Conservation (phyloP, 1,140 invertebrate genomes). For the Diorhabda sublineata region DNA sequence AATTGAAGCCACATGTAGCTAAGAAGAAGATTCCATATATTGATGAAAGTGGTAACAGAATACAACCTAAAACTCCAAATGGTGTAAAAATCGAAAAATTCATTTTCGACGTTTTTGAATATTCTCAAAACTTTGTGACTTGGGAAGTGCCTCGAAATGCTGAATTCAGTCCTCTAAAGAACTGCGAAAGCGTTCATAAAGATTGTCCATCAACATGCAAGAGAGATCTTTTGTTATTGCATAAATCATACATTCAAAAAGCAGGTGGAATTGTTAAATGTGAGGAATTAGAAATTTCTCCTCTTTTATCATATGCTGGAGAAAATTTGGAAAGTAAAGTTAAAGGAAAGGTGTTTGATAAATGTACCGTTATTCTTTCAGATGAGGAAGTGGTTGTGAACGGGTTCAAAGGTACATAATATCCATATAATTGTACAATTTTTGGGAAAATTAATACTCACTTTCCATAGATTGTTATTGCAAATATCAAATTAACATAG, state of each 20-base stretch:
- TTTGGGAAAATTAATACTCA: no score
- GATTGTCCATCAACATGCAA: conserved; percentile 86
- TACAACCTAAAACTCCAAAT: conserved; percentile 79
- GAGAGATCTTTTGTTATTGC: conserved; percentile 78
- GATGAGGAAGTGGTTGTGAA: conserved; percentile 24
- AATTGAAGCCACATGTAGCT: conserved; percentile 88
- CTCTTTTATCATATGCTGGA: conserved; percentile 84
- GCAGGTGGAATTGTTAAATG: conserved; percentile 76
- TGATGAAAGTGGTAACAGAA: conserved; percentile 64
- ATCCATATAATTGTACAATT: neutral
- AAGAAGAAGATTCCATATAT: conserved; percentile 95
- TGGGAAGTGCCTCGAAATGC: conserved; percentile 89
- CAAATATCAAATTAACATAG: no score
- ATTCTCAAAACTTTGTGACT: conserved; percentile 82
- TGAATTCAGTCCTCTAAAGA: conserved; percentile 97
- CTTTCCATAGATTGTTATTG: no score
- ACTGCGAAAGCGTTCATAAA: conserved; percentile 78
- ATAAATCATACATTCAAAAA: conserved; percentile 75
- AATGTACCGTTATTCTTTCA: conserved; percentile 9
- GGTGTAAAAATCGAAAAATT: conserved; percentile 99
- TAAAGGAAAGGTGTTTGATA: conserved; percentile 22
- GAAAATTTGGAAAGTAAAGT: conserved; percentile 62
- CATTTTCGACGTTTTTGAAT: conserved; percentile 97
- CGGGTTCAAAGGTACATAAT: neutral
- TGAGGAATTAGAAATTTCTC: conserved; percentile 84